phyloP scores from a whole-genome alignment of 1,140 invertebrate species.

The Vanessa tameamea region DNA sequence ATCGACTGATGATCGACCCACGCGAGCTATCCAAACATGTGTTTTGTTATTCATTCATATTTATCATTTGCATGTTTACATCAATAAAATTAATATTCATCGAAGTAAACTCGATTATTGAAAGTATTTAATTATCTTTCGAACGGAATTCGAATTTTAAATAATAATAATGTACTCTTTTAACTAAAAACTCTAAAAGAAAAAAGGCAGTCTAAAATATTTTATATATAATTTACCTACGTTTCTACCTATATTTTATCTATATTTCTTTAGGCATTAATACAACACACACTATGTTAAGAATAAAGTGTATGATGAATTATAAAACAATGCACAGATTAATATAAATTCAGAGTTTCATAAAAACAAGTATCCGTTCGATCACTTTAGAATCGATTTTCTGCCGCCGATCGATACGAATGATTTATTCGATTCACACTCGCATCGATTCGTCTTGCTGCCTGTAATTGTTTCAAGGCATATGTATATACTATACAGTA shows the following conservation, averaged over 20 bases:
- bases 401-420: slow-evolving; percentile 59
- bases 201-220: too few relatives aligned
- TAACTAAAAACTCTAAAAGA: too few relatives aligned
- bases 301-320: too few relatives aligned
- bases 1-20: slow-evolving; percentile 25
- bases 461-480: slow-evolving; percentile 37
- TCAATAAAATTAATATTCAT: neutral
- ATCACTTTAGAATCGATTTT: slow-evolving; percentile 66
- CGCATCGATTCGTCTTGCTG: slow-evolving; percentile 43
- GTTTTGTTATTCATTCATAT: slow-evolving; percentile 22
- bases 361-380: slow-evolving; percentile 24
- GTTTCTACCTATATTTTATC: too few relatives aligned
- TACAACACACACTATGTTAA: too few relatives aligned
- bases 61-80: neutral
- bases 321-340: slow-evolving; percentile 32
- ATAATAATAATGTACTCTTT: neutral
- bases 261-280: too few relatives aligned
- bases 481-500: slow-evolving; percentile 4
- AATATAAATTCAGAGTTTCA: slow-evolving; percentile 32
- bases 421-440: slow-evolving; percentile 64
- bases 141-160: too few relatives aligned
- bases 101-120: neutral
- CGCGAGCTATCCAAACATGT: slow-evolving; percentile 15
- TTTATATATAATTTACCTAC: too few relatives aligned
- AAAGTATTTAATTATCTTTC: too few relatives aligned